These are phyloP conservation scores for Drosophila miranda DNA, from an alignment of 1,140 invertebrate genomes.

Conservation along the genomic window DNA sequence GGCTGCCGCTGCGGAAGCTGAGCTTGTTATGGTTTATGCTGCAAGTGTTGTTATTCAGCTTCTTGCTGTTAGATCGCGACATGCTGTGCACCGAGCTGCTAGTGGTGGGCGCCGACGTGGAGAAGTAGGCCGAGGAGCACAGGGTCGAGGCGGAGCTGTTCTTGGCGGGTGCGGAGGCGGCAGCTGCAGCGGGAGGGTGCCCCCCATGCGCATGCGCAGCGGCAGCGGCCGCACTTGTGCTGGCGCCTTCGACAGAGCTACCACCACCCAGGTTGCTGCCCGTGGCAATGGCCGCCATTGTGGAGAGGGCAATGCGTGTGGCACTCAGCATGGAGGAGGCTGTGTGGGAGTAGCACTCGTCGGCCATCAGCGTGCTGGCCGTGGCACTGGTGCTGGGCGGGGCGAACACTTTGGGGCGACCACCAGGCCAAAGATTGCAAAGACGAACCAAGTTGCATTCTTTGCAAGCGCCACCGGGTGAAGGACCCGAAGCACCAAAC, in stretches of 20 bases:
- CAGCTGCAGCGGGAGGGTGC: constrained; percentile 5
- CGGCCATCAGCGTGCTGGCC: constrained; percentile 69
- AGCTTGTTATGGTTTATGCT: constrained; percentile 79
- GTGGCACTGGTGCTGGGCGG: constrained; percentile 75
- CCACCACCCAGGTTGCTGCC: constrained; percentile 41
- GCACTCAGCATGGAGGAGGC: constrained; percentile 74
- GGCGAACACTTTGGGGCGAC: constrained; percentile 51
- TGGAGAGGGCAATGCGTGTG: constrained; percentile 68
- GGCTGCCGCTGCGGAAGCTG: constrained; percentile 54
- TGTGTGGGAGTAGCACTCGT: constrained; percentile 74
- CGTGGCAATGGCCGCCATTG: constrained; percentile 67
- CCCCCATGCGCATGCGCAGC: not conserved
- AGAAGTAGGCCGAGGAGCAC: constrained; percentile 75
- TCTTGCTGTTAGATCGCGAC: constrained; percentile 77
- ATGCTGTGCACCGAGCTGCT: constrained; percentile 72
- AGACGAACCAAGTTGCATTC: too few species aligned
- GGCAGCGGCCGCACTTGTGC: constrained; percentile 32
- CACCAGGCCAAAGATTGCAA: too few species aligned
- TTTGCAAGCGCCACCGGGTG: too few species aligned
- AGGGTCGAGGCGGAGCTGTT: constrained; percentile 61
- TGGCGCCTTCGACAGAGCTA: constrained; percentile 27
- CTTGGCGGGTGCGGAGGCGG: constrained; percentile 8
- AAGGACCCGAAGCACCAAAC: too few species aligned
- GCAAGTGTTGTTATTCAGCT: constrained; percentile 80
- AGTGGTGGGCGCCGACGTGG: constrained; percentile 74